These are phyloP conservation scores for Zosterops borbonicus DNA, from an alignment of 2,113 vertebrate genomes.

Conservation along the genomic window DNA sequence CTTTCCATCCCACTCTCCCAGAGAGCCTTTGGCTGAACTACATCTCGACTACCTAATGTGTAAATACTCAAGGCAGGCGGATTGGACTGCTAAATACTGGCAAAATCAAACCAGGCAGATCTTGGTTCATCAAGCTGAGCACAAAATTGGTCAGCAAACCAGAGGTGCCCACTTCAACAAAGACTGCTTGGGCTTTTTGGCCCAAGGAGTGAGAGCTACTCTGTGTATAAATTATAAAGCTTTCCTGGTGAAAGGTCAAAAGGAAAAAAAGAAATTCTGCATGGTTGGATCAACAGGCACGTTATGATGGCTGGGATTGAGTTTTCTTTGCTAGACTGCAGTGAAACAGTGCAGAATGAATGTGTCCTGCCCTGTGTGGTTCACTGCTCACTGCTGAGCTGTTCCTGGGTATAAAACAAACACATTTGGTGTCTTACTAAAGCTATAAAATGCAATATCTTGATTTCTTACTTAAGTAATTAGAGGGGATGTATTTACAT, in stretches of 20 bases:
- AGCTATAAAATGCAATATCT: fast-evolving
- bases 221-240: not conserved
- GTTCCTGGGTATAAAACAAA: not conserved
- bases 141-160: not conserved
- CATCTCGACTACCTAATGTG: not conserved
- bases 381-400: not conserved
- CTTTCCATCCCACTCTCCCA: constrained; percentile 25
- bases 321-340: not conserved
- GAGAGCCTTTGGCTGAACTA: constrained; percentile 22
- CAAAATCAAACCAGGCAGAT: constrained; percentile 10
- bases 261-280: not conserved
- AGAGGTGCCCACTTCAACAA: not conserved
- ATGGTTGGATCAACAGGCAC: not conserved
- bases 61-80: constrained; percentile 12
- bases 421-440: not conserved
- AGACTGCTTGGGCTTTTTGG: not conserved
- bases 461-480: not conserved
- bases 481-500: not conserved
- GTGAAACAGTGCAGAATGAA: not conserved
- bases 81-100: not conserved
- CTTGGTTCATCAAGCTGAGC: not conserved
- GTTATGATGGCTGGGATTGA: not conserved
- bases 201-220: not conserved
- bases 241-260: not conserved
- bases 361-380: not conserved